These are phyloP conservation scores for Hirundo rustica DNA, from an alignment of 2,797 vertebrate species.

Conservation along the genomic window DNA sequence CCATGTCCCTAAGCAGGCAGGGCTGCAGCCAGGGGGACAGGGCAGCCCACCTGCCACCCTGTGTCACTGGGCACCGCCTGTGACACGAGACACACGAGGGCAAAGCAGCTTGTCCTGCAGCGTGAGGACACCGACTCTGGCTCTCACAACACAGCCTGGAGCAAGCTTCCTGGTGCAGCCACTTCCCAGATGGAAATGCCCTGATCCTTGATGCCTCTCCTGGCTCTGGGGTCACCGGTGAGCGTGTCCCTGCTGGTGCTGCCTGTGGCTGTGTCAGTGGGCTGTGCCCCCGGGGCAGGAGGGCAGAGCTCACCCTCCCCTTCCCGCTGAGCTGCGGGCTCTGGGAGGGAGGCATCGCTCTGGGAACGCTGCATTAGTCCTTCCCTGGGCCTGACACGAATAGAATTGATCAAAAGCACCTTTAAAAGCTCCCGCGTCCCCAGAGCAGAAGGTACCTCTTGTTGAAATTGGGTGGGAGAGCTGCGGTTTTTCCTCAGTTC, in stretches of 20 bases:
- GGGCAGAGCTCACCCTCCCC: neutral
- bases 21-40: neutral
- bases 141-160: neutral
- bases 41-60: neutral
- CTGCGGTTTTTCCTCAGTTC: constrained; percentile 71
- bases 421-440: constrained; percentile 26
- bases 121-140: neutral
- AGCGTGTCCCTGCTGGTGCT: fast-evolving
- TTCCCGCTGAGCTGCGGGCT: neutral
- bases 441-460: constrained; percentile 33
- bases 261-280: neutral
- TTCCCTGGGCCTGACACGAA: constrained; percentile 38
- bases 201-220: neutral
- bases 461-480: constrained; percentile 68
- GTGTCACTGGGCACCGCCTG: neutral
- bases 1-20: neutral
- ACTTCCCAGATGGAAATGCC: neutral
- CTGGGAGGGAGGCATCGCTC: neutral
- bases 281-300: fast-evolving
- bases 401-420: constrained; percentile 57
- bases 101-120: neutral
- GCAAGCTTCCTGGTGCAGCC: fast-evolving
- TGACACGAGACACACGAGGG: neutral
- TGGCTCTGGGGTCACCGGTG: neutral
- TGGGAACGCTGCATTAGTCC: neutral